Evolutionary conservation across 1,140 invertebrate genomes (phyloP).

Genomic region (Vanessa tameamea): DNA sequence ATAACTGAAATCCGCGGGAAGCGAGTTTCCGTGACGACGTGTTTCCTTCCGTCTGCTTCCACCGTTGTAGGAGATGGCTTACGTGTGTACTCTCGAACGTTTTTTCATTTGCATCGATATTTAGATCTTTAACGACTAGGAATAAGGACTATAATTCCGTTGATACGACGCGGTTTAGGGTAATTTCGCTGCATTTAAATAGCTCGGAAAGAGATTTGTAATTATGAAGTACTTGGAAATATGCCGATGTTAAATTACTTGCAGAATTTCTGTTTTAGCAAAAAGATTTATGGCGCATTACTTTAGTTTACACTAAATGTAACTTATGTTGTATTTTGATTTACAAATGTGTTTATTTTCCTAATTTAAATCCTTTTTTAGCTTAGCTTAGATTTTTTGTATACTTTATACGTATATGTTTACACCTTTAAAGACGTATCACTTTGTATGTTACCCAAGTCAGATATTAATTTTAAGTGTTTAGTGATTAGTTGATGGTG

Average conservation of each 20-base stretch:
- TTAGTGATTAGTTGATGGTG: too few species aligned
- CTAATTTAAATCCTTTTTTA: too few species aligned
- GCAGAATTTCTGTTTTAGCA: neutral
- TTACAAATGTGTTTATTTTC: too few species aligned
- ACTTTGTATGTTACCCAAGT: too few species aligned
- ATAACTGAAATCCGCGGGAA: constrained; percentile 27
- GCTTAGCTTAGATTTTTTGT: too few species aligned
- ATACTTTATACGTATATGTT: too few species aligned
- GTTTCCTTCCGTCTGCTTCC: constrained; percentile 22
- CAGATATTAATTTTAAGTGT: too few species aligned
- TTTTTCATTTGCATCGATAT: neutral
- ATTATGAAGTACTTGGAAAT: constrained; percentile 7
- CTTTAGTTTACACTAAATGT: too few species aligned
- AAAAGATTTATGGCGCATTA: neutral
- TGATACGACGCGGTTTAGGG: neutral
- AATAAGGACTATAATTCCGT: constrained; percentile 1
- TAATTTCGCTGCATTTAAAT: constrained; percentile 11
- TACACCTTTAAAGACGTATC: too few species aligned
- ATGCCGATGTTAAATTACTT: constrained; percentile 5
- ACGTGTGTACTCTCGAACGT: neutral
- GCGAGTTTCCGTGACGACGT: constrained; percentile 25
- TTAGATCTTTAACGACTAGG: neutral
- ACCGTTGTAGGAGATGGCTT: constrained; percentile 15
- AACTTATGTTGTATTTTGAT: too few species aligned
- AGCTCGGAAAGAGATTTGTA: constrained; percentile 22